Conservation (phyloP, 2,888 invertebrate species). For the Melieria picta region DNA sequence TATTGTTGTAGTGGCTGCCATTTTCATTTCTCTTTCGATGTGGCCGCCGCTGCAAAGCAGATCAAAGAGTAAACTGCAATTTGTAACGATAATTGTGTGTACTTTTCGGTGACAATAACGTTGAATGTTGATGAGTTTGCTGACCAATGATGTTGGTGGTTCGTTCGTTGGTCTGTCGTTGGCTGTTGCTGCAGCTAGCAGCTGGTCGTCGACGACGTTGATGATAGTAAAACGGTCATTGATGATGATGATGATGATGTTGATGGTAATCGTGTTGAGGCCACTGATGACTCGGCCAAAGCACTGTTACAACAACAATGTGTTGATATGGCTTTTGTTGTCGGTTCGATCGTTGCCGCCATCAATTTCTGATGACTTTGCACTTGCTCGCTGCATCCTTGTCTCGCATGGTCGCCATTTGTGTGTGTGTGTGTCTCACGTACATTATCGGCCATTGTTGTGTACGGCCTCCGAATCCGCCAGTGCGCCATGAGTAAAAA, state of each 20-base stretch:
- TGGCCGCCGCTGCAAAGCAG: background rate
- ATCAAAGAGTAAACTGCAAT: slow-evolving; percentile 35
- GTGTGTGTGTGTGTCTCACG: background rate
- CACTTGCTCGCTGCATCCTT: background rate
- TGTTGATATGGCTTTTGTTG: no score
- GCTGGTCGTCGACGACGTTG: background rate
- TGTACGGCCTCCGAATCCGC: slow-evolving; percentile 18
- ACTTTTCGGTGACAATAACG: slow-evolving; percentile 30
- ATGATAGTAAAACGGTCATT: background rate
- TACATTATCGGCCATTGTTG: background rate
- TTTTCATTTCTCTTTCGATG: no score
- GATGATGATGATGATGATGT: slow-evolving; percentile 2
- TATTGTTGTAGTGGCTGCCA: background rate
- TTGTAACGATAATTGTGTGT: slow-evolving; percentile 40
- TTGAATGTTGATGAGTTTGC: slow-evolving; percentile 14
- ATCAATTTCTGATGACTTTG: no score
- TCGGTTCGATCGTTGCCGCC: no score
- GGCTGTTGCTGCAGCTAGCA: background rate
- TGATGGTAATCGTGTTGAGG: no score
- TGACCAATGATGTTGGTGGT: background rate
- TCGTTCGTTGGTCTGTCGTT: background rate
- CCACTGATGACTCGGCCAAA: no score
- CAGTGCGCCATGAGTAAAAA: no score
- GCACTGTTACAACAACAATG: no score
- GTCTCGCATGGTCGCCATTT: background rate